Conservation (phyloP, 1,140 invertebrate genomes). For the Zophobas atratus region DNA sequence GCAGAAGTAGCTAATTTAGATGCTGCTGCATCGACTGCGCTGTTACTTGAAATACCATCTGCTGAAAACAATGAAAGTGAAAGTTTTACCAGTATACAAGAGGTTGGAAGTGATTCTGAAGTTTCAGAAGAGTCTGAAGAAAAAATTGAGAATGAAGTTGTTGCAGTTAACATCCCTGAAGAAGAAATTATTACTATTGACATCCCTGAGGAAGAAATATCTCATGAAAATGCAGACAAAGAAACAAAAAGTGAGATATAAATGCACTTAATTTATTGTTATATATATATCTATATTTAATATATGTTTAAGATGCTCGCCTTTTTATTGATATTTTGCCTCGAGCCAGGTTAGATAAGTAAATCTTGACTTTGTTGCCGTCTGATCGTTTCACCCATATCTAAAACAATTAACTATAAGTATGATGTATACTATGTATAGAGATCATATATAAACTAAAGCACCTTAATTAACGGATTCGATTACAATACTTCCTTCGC, state of each 20-base stretch:
- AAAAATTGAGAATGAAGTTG: too few relatives aligned
- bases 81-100: neutral
- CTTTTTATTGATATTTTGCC: slow-evolving; percentile 92
- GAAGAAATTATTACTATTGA: too few relatives aligned
- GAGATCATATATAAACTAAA: slow-evolving; percentile 5
- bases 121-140: too few relatives aligned
- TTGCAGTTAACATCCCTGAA: too few relatives aligned
- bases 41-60: neutral
- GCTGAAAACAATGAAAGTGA: slow-evolving; percentile 6
- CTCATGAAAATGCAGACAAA: slow-evolving; percentile 2
- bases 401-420: slow-evolving; percentile 72
- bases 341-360: slow-evolving; percentile 85
- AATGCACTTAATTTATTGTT: neutral
- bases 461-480: slow-evolving; percentile 9
- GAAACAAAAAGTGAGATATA: slow-evolving; percentile 7
- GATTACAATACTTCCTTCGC: too few relatives aligned
- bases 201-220: too few relatives aligned
- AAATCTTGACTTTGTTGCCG: slow-evolving; percentile 87
- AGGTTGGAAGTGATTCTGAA: too few relatives aligned
- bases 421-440: slow-evolving; percentile 42
- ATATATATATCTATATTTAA: slow-evolving; percentile 12
- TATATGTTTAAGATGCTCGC: slow-evolving; percentile 76
- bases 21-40: neutral
- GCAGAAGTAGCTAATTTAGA: slow-evolving; percentile 9
- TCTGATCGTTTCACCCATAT: slow-evolving; percentile 93